phyloP scores from a whole-genome alignment of 2,113 vertebrate genomes.

The Atherinomorus stipes region DNA sequence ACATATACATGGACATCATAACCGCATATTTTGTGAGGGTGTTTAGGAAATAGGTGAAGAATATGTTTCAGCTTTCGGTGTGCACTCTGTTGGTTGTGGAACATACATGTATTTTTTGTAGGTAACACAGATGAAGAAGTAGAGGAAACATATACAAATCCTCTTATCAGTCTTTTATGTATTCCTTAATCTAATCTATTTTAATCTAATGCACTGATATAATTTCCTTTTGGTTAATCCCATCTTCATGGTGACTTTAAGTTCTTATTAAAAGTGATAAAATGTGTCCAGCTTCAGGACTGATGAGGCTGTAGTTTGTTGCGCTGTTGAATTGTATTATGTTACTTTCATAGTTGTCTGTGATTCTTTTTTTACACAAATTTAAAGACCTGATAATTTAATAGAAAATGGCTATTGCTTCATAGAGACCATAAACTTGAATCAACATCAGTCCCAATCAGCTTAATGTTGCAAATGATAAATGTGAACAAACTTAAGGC shows the following conservation, averaged over 20 bases:
- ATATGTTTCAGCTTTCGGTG: not conserved
- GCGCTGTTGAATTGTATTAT: too few species aligned
- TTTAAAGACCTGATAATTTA: not conserved
- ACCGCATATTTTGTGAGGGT: not conserved
- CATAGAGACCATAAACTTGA: not conserved
- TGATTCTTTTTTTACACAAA: not conserved
- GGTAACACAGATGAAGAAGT: not conserved
- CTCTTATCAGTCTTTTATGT: too few species aligned
- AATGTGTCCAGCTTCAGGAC: not conserved
- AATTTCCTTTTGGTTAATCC: too few species aligned
- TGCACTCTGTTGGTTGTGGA: not conserved
- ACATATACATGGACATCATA: conserved; percentile 13
- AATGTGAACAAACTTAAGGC: not conserved
- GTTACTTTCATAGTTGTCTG: not conserved
- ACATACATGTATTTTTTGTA: not conserved
- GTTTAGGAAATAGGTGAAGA: not conserved
- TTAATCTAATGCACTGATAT: too few species aligned
- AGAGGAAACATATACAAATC: not conserved
- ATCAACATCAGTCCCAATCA: not conserved
- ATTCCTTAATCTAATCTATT: too few species aligned
- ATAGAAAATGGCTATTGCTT: not conserved
- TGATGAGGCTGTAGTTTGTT: too few species aligned
- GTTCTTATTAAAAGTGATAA: not conserved
- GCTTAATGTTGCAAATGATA: not conserved
- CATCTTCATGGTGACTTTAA: too few species aligned